Base-by-base conservation (phyloP, 2,113 vertebrate species). In the Pongo pygmaeus region DNA sequence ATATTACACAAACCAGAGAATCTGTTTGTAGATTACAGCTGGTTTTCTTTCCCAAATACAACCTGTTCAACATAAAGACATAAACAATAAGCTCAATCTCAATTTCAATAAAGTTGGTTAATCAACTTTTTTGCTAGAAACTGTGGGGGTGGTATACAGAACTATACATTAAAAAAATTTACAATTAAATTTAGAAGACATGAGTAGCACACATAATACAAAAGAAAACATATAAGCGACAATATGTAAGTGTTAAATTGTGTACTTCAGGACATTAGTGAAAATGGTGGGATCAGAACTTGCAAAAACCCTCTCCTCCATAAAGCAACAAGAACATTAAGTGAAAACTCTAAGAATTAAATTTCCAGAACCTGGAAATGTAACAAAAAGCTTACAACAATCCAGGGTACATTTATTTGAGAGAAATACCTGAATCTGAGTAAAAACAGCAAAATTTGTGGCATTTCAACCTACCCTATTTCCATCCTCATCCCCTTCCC, bases 21-120 rank as follows among this genome's bases (percentile, higher is more conserved):
- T 84, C 14, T 95, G 12, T 61, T 55, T 91, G 12, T 93, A 59
- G 13, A 57, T 69, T 64, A 80, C 40, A 94, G 70, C 61, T 94
- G 77, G 27, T 81, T 96, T 93, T 89, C 72, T 91, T 96, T 97
- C 30, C 43, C 52, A 93, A 87, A 93, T 96, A 61, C 43, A 86
- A 20, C 87, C 64, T 78, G n/a, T 81, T 93, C 64, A 93, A 81
- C 43, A 93, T 84, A 80, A 74, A 94, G 30, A 92, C 32, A 83
- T 79, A 85, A 89, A 91, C 48, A 75, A 84, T 93, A 38, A 90
- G 48, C 22, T 72, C 23, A 83, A 72, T 67, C 16, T 96, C 35
- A 81, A 84, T 69, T 94, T 16, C 27, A 80, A 61, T 79, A 89
- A 84, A 43, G 25, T 70, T 61, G 25, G 70, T 55, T 81, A 81